Evolutionary conservation across 2,888 invertebrate genomes (phyloP).

Genomic region (Ferrisia virgata): DNA sequence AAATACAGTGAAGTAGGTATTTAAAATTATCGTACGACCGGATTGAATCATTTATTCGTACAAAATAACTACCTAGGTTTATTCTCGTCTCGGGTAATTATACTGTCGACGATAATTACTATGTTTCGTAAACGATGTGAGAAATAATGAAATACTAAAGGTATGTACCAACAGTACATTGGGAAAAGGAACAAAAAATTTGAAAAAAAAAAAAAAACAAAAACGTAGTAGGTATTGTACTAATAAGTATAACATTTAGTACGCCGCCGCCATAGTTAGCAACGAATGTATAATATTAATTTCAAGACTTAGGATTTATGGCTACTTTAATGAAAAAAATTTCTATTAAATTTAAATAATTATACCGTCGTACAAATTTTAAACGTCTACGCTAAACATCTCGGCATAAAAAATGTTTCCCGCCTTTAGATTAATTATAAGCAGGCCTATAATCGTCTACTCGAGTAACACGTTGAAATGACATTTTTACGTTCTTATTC

Average conservation of each 20-base stretch:
- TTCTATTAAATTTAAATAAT: conserved; percentile 18
- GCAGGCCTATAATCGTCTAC: not conserved
- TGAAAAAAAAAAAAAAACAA: not conserved
- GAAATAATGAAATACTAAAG: not conserved
- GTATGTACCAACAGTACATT: not conserved
- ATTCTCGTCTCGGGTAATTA: not conserved
- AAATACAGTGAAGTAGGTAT: not conserved
- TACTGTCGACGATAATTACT: conserved; percentile 15
- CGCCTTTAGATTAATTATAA: conserved; percentile 7
- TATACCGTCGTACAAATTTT: conserved; percentile 18
- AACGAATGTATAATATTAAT: conserved; percentile 23
- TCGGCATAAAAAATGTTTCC: not conserved
- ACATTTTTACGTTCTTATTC: not conserved
- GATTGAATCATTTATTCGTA: conserved; percentile 17
- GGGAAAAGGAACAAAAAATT: not conserved
- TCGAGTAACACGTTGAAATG: conserved; percentile 27
- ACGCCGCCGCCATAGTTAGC: not conserved
- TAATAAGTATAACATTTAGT: too few relatives aligned
- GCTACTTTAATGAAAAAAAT: conserved; percentile 16
- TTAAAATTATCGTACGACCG: not conserved
- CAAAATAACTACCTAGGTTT: conserved; percentile 1
- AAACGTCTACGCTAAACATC: not conserved
- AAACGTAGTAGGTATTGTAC: not conserved
- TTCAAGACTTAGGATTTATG: not conserved
- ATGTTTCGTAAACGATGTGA: conserved; percentile 24